These are phyloP conservation scores for Gobio occitaniae DNA, from an alignment of 2,797 vertebrate species.

Conservation along the genomic window DNA sequence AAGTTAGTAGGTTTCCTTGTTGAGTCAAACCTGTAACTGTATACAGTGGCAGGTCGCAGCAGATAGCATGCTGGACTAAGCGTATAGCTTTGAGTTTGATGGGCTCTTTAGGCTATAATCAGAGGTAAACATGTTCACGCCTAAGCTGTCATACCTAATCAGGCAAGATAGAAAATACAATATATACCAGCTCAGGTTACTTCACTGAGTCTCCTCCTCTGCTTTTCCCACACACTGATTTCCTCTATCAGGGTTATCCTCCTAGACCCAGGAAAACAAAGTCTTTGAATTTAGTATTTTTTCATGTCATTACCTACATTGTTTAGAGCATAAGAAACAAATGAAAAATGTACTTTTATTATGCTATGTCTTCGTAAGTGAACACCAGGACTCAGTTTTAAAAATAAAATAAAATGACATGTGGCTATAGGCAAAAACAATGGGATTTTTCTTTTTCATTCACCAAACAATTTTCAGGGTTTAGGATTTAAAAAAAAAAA, in stretches of 20 bases:
- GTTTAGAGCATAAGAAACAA: no score
- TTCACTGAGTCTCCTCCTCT: slow-evolving; percentile 1
- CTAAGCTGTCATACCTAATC: slow-evolving; percentile 55
- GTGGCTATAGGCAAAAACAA: no score
- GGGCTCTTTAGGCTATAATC: slow-evolving; percentile 59
- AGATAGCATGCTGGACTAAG: slow-evolving; percentile 46
- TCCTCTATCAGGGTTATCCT: neutral
- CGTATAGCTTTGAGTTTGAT: slow-evolving; percentile 50
- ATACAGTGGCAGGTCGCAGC: slow-evolving; percentile 50
- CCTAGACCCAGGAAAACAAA: no score
- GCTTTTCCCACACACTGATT: slow-evolving; percentile 8
- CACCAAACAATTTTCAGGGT: no score
- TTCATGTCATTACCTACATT: no score
- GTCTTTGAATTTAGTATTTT: no score
- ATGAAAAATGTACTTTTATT: no score
- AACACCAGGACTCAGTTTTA: no score
- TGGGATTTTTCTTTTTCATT: no score
- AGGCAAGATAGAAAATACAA: slow-evolving; percentile 52
- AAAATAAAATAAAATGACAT: no score
- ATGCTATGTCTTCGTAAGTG: no score
- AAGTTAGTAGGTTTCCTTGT: slow-evolving; percentile 54
- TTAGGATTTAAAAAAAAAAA: no score
- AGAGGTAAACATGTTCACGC: slow-evolving; percentile 56
- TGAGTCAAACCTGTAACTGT: slow-evolving; percentile 48
- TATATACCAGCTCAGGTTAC: slow-evolving; percentile 57